phyloP scores from a whole-genome alignment of 2,888 invertebrate species.

The Stenolophus ochropezus region DNA sequence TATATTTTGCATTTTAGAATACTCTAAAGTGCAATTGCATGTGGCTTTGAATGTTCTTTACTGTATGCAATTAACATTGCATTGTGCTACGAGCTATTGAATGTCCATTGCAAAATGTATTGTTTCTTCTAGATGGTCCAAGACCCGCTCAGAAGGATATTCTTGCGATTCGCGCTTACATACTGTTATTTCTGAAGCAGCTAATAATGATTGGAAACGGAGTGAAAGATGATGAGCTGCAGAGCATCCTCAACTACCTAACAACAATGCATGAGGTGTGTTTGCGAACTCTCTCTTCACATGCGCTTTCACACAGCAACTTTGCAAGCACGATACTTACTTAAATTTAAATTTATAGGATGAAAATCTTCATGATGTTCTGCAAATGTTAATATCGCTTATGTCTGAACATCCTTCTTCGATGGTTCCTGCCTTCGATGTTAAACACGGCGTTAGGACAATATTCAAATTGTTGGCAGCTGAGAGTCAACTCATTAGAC shows the following conservation, averaged over 20 bases:
- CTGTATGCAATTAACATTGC: constrained; percentile 40
- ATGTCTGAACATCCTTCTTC: constrained; percentile 99
- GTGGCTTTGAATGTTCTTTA: constrained; percentile 39
- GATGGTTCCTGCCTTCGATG: constrained; percentile 99
- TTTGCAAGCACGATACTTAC: neutral
- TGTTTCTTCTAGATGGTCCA: constrained; percentile 85
- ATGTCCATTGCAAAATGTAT: constrained; percentile 15
- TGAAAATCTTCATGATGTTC: constrained; percentile 98
- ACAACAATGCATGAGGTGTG: constrained; percentile 97
- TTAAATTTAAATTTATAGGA: constrained; percentile 78
- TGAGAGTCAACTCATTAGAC: constrained; percentile 95
- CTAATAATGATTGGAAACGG: constrained; percentile 97
- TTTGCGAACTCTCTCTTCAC: constrained; percentile 40
- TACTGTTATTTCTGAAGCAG: constrained; percentile 95
- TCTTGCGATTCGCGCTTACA: constrained; percentile 94
- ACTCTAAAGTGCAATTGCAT: too few species aligned
- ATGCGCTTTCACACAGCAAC: constrained; percentile 10
- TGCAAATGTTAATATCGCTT: constrained; percentile 96
- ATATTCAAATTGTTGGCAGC: constrained; percentile 98
- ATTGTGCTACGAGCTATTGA: constrained; percentile 27
- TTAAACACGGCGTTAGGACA: constrained; percentile 96
- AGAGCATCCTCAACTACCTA: constrained; percentile 97
- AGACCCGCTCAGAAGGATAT: constrained; percentile 96
- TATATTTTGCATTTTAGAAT: neutral
- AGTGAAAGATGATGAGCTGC: constrained; percentile 98